A percentile compares a stretch with the other conserved stretches of the same genome.
Conservation (phyloP, 2,888 invertebrate species). For the Drosophila mettleri region DNA sequence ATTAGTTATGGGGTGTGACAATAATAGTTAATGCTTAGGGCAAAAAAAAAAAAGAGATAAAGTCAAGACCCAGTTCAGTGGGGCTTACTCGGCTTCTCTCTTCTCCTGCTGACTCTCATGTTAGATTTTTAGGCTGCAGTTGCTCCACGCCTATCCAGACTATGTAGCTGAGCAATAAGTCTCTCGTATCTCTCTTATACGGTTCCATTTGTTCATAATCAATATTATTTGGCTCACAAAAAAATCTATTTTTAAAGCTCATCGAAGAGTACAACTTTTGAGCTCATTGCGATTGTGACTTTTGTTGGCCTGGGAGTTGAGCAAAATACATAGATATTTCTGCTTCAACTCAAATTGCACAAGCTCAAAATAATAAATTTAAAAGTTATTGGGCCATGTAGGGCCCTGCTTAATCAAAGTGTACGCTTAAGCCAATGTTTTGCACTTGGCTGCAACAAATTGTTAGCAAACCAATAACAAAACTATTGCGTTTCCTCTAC, state of each 20-base stretch:
- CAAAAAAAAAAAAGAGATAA: too few relatives aligned
- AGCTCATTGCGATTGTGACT: neutral
- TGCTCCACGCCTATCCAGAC: too few relatives aligned
- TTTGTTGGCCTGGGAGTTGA: neutral
- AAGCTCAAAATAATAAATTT: conserved; percentile 5
- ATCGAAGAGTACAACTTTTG: neutral
- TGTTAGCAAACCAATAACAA: conserved; percentile 52
- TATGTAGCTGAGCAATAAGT: too few relatives aligned
- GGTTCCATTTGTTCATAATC: neutral
- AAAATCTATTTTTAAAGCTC: neutral
- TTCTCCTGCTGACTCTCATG: too few relatives aligned
- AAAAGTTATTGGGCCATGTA: conserved; percentile 13
- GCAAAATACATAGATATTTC: neutral
- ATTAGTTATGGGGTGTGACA: too few relatives aligned
- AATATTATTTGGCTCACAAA: neutral
- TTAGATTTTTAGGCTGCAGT: too few relatives aligned
- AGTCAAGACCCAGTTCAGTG: too few relatives aligned
- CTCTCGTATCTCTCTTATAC: too few relatives aligned
- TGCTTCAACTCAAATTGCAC: neutral
- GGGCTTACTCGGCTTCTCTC: too few relatives aligned
- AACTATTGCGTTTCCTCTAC: conserved; percentile 26
- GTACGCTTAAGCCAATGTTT: conserved; percentile 25
- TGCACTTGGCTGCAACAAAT: conserved; percentile 47
- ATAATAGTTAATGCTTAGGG: too few relatives aligned
- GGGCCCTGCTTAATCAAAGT: conserved; percentile 27